Percentiles rank a stretch among this genome's conserved stretches.
Evolutionary conservation across 2,797 vertebrate genomes (phyloP).

Genomic region (Echeneis naucrates): DNA sequence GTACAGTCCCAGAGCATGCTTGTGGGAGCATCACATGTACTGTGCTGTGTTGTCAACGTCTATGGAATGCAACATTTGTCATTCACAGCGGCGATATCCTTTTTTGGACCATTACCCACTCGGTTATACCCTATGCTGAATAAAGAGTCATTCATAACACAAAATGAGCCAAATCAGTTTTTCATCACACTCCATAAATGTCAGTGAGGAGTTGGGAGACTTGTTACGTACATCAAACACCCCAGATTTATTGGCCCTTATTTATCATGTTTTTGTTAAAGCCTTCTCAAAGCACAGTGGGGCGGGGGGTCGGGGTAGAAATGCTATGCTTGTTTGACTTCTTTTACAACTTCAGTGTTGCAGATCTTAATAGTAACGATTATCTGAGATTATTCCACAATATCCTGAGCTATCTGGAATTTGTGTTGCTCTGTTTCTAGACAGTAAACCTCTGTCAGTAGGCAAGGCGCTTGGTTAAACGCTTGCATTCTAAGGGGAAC

Average conservation of each 20-base stretch:
- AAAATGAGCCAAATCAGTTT: slow-evolving; percentile 41
- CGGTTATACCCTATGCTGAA: slow-evolving; percentile 60
- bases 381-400: neutral
- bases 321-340: slow-evolving; percentile 11
- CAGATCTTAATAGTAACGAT: neutral
- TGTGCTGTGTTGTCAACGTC: slow-evolving; percentile 84
- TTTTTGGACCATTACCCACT: slow-evolving; percentile 55
- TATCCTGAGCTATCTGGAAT: slow-evolving; percentile 1
- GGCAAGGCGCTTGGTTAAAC: neutral
- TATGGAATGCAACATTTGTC: slow-evolving; percentile 84
- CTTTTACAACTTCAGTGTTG: neutral
- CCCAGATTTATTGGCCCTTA: slow-evolving; percentile 68
- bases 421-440: neutral
- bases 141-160: slow-evolving; percentile 48
- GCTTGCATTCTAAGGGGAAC: slow-evolving; percentile 10
- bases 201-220: slow-evolving; percentile 50
- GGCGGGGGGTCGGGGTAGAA: too few species aligned
- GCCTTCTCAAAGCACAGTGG: neutral
- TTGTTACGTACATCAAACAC: slow-evolving; percentile 43
- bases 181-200: slow-evolving; percentile 31
- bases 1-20: slow-evolving; percentile 84
- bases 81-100: slow-evolving; percentile 75
- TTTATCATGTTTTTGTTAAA: slow-evolving; percentile 58
- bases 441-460: neutral
- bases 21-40: slow-evolving; percentile 82